A percentile compares a stretch with the other conserved stretches of the same genome.
phyloP scores from a whole-genome alignment of 2,113 vertebrate genomes.

The Alexandromys fortis region DNA sequence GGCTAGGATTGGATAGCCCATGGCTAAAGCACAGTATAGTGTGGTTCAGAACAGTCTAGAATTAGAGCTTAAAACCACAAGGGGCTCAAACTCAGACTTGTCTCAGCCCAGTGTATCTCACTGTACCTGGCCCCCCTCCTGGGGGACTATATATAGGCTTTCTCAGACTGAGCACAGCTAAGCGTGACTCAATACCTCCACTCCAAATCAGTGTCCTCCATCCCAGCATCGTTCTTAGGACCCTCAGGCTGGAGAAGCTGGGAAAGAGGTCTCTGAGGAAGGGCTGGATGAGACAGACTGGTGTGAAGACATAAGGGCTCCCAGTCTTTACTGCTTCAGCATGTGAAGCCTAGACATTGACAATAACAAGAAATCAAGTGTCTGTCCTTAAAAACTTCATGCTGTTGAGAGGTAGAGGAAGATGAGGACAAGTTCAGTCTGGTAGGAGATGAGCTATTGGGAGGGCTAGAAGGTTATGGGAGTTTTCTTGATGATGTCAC shows the following conservation, averaged over 20 bases:
- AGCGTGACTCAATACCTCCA: neutral
- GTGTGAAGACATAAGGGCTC: constrained; percentile 8
- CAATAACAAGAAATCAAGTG: neutral
- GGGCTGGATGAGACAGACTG: neutral
- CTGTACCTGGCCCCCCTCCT: neutral
- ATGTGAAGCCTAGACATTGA: neutral
- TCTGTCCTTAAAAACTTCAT: neutral
- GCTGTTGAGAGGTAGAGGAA: neutral
- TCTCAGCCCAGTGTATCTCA: neutral
- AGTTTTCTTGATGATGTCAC: neutral
- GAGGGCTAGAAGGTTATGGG: neutral
- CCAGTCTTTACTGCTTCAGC: neutral
- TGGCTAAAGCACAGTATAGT: neutral
- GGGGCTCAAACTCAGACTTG: neutral
- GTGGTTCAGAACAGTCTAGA: neutral
- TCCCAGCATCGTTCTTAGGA: neutral
- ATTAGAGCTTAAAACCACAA: constrained; percentile 1
- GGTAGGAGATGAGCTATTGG: neutral
- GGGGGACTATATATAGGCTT: neutral
- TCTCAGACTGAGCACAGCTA: neutral
- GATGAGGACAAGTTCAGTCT: neutral
- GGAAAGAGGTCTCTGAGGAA: neutral
- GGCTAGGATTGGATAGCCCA: neutral
- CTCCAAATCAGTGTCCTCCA: neutral
- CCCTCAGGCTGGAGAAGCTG: neutral